These are phyloP conservation scores for Rhizomys pruinosus DNA, from an alignment of 2,113 vertebrate genomes.

Conservation along the genomic window DNA sequence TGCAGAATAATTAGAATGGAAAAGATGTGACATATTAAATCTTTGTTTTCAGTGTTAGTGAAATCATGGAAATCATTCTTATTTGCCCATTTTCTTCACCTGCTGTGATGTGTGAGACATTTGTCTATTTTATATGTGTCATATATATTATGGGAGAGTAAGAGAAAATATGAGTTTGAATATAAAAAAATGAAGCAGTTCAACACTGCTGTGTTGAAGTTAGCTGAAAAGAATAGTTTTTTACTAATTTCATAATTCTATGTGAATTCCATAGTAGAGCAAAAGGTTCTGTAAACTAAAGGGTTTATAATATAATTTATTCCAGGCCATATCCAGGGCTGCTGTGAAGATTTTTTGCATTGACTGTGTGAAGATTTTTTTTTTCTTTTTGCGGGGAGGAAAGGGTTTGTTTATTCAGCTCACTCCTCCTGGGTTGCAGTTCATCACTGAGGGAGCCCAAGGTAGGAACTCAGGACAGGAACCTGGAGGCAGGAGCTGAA, in stretches of 20 bases:
- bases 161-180: conserved; percentile 61
- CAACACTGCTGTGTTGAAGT: conserved; percentile 38
- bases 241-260: conserved; percentile 30
- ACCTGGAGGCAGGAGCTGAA: too few relatives aligned
- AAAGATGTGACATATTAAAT: conserved; percentile 74
- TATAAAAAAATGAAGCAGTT: conserved; percentile 62
- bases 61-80: conserved; percentile 76
- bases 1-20: conserved; percentile 56
- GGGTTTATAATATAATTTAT: conserved; percentile 11
- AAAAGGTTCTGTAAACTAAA: neutral
- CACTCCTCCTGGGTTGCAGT: too few relatives aligned
- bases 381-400: too few relatives aligned
- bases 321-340: neutral
- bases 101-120: conserved; percentile 59
- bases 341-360: neutral
- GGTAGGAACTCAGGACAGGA: too few relatives aligned
- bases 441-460: too few relatives aligned
- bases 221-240: neutral
- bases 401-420: too few relatives aligned
- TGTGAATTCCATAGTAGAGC: conserved; percentile 16
- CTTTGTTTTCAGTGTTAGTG: conserved; percentile 74
- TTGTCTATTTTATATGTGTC: conserved; percentile 36
- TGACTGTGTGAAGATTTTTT: neutral
- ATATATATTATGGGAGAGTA: conserved; percentile 66
- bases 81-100: conserved; percentile 59